Percentiles rank a stretch among this genome's conserved stretches.
Conservation (phyloP, 1,140 invertebrate genomes). For the Bombus consobrinus region DNA sequence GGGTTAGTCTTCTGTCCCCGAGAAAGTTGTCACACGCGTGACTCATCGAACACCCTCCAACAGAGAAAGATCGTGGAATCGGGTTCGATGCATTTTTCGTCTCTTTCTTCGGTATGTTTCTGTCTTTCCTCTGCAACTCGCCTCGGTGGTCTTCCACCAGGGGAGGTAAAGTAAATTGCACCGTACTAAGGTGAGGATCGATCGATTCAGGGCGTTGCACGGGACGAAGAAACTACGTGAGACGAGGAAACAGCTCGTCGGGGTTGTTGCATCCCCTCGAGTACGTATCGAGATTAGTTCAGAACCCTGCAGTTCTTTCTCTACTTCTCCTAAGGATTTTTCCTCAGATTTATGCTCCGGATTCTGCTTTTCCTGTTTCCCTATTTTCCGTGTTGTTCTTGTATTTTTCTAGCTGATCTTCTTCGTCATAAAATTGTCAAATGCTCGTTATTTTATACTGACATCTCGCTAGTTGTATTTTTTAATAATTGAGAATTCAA, state of each 20-base stretch:
- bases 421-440: too few species aligned
- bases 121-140: not conserved
- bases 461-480: too few species aligned
- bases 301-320: not conserved
- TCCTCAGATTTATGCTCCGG: not conserved
- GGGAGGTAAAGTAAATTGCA: slow-evolving; percentile 54
- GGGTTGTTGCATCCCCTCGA: slow-evolving; percentile 53
- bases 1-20: slow-evolving; percentile 20
- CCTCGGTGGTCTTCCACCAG: not conserved
- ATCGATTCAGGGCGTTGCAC: slow-evolving; percentile 76
- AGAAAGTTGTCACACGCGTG: slow-evolving; percentile 47
- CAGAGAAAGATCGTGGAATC: slow-evolving; percentile 15
- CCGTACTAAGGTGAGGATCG: slow-evolving; percentile 71
- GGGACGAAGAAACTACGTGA: slow-evolving; percentile 37
- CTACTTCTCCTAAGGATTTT: not conserved
- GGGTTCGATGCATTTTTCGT: slow-evolving; percentile 10
- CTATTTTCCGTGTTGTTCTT: too few species aligned
- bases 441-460: too few species aligned
- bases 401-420: not conserved
- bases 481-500: too few species aligned
- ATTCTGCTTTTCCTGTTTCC: not conserved
- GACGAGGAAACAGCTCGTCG: slow-evolving; percentile 38
- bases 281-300: slow-evolving; percentile 37
- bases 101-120: not conserved
- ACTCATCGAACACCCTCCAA: slow-evolving; percentile 48